Conservation (phyloP, 2,797 vertebrate genomes). For the Vireo griseus region DNA sequence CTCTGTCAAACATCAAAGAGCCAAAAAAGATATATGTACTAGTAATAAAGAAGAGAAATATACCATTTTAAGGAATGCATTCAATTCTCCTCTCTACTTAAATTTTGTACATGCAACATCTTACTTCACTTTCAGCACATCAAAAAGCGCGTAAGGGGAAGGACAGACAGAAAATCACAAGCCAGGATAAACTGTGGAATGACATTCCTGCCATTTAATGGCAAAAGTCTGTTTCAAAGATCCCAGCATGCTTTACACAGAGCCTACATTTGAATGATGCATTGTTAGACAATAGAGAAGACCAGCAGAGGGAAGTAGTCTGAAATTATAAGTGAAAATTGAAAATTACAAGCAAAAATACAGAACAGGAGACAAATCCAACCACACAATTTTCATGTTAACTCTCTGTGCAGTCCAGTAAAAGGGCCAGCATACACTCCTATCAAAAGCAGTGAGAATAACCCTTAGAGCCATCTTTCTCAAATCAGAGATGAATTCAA, state of each 20-base stretch:
- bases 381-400: neutral
- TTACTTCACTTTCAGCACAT: neutral
- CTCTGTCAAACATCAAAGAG: neutral
- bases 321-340: slow-evolving; percentile 15
- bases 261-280: neutral
- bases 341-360: neutral
- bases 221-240: neutral
- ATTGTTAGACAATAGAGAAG: neutral
- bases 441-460: slow-evolving; percentile 26
- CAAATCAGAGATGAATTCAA: slow-evolving; percentile 52
- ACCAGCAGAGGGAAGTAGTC: neutral
- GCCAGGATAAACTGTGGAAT: neutral
- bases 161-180: neutral
- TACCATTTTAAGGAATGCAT: neutral
- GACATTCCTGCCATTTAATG: neutral
- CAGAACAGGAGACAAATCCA: neutral
- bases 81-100: neutral
- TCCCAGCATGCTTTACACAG: neutral
- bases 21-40: neutral
- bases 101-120: neutral
- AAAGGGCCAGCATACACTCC: neutral
- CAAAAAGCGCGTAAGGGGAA: neutral
- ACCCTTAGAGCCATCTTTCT: slow-evolving; percentile 35
- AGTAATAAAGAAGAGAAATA: neutral
- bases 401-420: neutral